phyloP scores from a whole-genome alignment of 2,888 invertebrate genomes.

The Cephus rjabovi region DNA sequence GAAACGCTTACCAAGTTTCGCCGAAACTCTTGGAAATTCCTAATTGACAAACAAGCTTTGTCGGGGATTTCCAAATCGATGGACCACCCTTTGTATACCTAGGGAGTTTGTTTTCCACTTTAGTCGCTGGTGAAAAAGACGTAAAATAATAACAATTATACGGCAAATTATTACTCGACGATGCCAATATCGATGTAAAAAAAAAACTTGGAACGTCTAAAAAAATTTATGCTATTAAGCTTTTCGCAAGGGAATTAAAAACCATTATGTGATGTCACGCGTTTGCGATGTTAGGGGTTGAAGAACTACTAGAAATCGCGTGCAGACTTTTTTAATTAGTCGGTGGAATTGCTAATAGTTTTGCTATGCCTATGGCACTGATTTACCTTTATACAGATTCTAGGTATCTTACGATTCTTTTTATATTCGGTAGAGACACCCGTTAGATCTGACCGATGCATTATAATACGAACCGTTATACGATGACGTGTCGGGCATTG shows the following conservation, averaged over 20 bases:
- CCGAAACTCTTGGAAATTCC: background rate
- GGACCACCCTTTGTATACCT: background rate
- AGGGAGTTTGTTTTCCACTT: background rate
- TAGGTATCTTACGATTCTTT: background rate
- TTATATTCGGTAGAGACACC: background rate
- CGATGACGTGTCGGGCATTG: conserved; percentile 4
- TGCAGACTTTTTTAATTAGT: conserved; percentile 52
- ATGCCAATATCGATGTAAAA: background rate
- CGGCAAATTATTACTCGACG: no score
- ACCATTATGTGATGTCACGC: background rate
- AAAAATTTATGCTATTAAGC: background rate
- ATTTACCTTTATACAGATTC: background rate
- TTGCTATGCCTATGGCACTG: background rate
- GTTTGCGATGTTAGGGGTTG: background rate
- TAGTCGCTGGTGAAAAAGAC: background rate
- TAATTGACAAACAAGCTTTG: background rate
- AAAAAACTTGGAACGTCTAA: background rate
- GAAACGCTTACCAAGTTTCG: background rate
- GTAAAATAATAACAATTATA: background rate
- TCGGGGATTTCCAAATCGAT: background rate
- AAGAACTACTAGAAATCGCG: conserved; percentile 33
- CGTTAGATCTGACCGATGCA: background rate
- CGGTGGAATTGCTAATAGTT: conserved; percentile 43
- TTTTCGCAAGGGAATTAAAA: background rate
- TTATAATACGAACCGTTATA: background rate